These are phyloP conservation scores for Clanis bilineata DNA, from an alignment of 2,888 invertebrate genomes.

Conservation along the genomic window DNA sequence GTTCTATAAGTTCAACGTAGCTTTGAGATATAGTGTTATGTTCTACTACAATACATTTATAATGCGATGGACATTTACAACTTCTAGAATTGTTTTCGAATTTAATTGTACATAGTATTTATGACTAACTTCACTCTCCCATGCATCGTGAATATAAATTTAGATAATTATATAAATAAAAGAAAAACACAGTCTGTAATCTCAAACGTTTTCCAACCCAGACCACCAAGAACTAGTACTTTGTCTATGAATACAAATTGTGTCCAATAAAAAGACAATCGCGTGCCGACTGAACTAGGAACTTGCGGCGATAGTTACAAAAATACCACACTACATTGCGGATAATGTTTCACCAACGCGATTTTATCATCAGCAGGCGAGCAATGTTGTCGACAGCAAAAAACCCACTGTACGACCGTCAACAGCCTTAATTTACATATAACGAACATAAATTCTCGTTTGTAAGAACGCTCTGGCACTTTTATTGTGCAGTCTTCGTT, in stretches of 20 bases:
- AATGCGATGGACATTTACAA: no score
- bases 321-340: conserved; percentile 42
- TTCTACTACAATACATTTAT: no score
- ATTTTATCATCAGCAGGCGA: conserved; percentile 42
- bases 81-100: no score
- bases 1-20: no score
- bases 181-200: background rate
- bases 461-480: conserved; percentile 79
- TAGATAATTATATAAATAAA: background rate
- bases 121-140: background rate
- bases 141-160: no score
- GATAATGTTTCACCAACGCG: conserved; percentile 44
- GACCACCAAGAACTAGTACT: conserved; percentile 5
- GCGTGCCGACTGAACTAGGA: conserved; percentile 17
- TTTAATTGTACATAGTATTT: background rate
- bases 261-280: conserved; percentile 16
- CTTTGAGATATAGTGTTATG: no score
- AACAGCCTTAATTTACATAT: conserved; percentile 74
- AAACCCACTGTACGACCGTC: conserved; percentile 53
- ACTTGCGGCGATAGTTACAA: conserved; percentile 23
- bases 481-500: conserved; percentile 76
- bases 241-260: conserved; percentile 14
- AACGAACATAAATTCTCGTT: conserved; percentile 79
- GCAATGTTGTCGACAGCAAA: conserved; percentile 48
- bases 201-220: background rate